Conservation (phyloP, 2,888 invertebrate genomes). For the Ochlodes sylvanus region DNA sequence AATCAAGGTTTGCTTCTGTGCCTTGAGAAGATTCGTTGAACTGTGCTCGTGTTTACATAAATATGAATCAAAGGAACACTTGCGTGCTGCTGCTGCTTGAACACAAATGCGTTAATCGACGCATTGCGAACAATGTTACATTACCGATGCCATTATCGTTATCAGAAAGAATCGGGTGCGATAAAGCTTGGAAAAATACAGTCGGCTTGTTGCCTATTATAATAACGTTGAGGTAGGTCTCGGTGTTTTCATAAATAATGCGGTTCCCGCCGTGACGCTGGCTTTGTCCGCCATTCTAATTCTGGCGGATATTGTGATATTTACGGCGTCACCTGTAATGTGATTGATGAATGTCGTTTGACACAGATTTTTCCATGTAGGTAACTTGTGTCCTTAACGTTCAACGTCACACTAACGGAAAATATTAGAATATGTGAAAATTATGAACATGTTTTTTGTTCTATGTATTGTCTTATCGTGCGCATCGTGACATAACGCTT, state of each 20-base stretch:
- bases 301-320: constrained; percentile 12
- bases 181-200: constrained; percentile 67
- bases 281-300: constrained; percentile 23
- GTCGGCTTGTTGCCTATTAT: constrained; percentile 47
- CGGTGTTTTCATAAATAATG: constrained; percentile 47
- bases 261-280: constrained; percentile 40
- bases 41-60: neutral
- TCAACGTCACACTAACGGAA: too few relatives aligned
- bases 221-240: constrained; percentile 69
- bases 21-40: constrained; percentile 16
- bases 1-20: constrained; percentile 13
- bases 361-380: constrained; percentile 7
- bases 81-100: constrained; percentile 3
- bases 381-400: too few relatives aligned
- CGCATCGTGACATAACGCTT: too few relatives aligned
- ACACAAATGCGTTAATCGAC: constrained; percentile 1
- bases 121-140: neutral
- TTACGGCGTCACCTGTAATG: constrained; percentile 15
- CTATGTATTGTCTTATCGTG: too few relatives aligned
- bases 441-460: too few relatives aligned
- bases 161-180: constrained; percentile 41
- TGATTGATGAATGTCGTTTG: constrained; percentile 6
- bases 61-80: constrained; percentile 23
- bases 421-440: too few relatives aligned
- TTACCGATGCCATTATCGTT: constrained; percentile 14